A percentile compares a stretch with the other conserved stretches of the same genome.
These are phyloP conservation scores for Apamea sordens DNA, from an alignment of 2,888 invertebrate genomes.

Conservation along the genomic window DNA sequence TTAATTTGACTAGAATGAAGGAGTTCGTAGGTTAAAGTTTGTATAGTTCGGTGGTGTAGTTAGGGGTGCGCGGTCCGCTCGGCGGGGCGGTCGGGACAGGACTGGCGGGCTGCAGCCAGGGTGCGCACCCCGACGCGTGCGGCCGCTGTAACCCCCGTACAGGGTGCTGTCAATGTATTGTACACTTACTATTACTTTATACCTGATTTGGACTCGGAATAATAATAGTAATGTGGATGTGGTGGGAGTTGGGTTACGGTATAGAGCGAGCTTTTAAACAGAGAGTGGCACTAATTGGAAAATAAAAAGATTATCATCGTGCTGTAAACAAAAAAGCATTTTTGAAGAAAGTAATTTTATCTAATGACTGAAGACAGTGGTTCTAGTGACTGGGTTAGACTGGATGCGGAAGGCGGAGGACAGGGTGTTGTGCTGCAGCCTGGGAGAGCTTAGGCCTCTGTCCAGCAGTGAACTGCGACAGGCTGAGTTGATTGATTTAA, in stretches of 20 bases:
- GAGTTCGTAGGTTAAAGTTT: conserved; percentile 66
- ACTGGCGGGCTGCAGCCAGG: conserved; percentile 80
- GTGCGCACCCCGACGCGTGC: conserved; percentile 85
- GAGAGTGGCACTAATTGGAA: neutral
- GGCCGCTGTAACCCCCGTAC: conserved; percentile 80
- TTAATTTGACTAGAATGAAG: conserved; percentile 48
- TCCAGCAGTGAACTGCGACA: no score
- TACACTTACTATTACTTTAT: conserved; percentile 62
- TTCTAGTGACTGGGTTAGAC: no score
- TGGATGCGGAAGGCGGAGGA: no score
- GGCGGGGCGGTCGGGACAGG: conserved; percentile 83
- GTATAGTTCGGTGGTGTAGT: conserved; percentile 62
- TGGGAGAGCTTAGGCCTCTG: no score
- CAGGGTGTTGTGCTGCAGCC: no score
- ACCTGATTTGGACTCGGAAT: conserved; percentile 62
- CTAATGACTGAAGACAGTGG: no score
- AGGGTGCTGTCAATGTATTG: conserved; percentile 70
- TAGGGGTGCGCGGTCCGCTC: conserved; percentile 88
- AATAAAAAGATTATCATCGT: neutral
- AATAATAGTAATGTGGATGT: conserved; percentile 59
- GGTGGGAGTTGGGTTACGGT: conserved; percentile 37
- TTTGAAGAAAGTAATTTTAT: neutral
- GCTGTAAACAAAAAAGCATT: neutral
- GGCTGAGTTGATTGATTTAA: neutral
- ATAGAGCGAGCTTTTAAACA: neutral